Evolutionary conservation across 1,140 invertebrate species (phyloP), one percentile per base, ranked within the genome.

Genomic region (Pomacea maculata): DNA sequence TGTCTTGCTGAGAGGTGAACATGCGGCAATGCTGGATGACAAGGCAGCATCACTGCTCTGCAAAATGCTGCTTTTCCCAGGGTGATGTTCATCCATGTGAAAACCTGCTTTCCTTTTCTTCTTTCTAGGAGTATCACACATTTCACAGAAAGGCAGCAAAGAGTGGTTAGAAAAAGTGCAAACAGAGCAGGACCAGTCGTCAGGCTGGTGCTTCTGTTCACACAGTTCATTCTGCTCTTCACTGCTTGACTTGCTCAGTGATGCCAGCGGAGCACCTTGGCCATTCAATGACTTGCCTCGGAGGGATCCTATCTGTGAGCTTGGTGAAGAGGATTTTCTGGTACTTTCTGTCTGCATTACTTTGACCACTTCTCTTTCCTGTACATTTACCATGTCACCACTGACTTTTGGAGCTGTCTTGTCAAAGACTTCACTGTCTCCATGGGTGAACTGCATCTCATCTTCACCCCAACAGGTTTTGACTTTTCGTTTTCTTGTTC

Each of bases 141-240:
- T 86, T 85, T 89, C 88, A 87, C 89, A 90, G 45, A 78, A 85
- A 14, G 80, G 82, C 14, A 89, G 72, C 25, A 82, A 83, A 70
- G 19, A 25, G 82, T 87, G 85, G 78, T 90, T 90, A 17, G 86
- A 52, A 67, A 87, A 90, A 7, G 89, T 90, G 80, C 88, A 89
- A 11, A 74, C 75, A 67, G 17, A 19, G 77, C 88, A 89, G 1
- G 78, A 75, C 88, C 88, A 89, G 14, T 84, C 55, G 34, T 75
- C 3, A 45, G 34, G 6, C 34, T 45, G 34, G 34, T 45, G 57
- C 57, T 61, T 17, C 15, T 11, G 57, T 17, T 14, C 57, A 17
- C 11, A 17, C 15, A 61, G 11, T 61, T 61, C 57, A 61, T 61
- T 17, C 57, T 61, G 57, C 8, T 61, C 57, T 61, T 61, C 57